phyloP scores from a whole-genome alignment of 2,888 invertebrate species.

The Troides aeacus region DNA sequence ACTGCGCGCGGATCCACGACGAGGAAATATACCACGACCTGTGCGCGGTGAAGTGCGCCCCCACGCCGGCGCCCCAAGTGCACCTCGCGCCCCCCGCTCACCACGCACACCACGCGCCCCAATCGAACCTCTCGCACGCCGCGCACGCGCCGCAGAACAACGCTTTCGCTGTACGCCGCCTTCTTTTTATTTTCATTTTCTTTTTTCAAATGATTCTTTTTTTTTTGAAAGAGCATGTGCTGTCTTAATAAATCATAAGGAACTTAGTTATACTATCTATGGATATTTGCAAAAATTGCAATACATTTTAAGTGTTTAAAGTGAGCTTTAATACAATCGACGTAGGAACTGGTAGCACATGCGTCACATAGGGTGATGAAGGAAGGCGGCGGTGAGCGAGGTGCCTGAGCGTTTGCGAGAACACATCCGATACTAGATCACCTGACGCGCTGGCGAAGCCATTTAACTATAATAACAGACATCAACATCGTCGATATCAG shows the following conservation, averaged over 20 bases:
- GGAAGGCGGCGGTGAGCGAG: background rate
- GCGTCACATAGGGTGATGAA: background rate
- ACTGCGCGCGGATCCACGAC: constrained; percentile 87
- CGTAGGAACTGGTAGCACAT: background rate
- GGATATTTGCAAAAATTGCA: background rate
- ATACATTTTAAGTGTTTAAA: background rate
- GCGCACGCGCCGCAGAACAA: constrained; percentile 46
- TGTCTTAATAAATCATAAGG: background rate
- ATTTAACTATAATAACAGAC: too few species aligned
- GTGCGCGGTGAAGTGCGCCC: constrained; percentile 85
- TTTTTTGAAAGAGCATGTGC: constrained; percentile 22
- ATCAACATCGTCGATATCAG: too few species aligned
- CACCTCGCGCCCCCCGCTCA: background rate
- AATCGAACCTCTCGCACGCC: constrained; percentile 57
- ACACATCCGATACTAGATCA: too few species aligned
- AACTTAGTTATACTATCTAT: too few species aligned
- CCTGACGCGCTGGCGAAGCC: too few species aligned
- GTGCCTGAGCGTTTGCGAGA: background rate
- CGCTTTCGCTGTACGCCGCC: constrained; percentile 75
- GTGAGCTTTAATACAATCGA: background rate
- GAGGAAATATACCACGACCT: constrained; percentile 98
- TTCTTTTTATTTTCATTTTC: constrained; percentile 38
- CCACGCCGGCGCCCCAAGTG: constrained; percentile 69
- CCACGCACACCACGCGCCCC: constrained; percentile 42
- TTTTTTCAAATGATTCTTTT: constrained; percentile 35